Evolutionary conservation across 2,797 vertebrate species (phyloP).

Genomic region (Onychomys arenicola): DNA sequence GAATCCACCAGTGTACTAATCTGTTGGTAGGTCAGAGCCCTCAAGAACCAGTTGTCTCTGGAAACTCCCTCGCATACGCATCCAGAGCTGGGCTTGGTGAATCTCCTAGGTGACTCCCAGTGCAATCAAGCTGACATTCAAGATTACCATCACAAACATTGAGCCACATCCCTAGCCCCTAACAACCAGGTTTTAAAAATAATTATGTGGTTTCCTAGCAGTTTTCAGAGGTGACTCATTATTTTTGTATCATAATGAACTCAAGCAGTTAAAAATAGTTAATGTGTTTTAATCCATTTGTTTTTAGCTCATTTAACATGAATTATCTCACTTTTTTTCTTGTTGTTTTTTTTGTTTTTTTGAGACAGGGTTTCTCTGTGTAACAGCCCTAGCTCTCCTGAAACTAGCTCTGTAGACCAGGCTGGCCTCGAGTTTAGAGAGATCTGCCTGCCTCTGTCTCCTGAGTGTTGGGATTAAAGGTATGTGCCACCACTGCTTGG

Average conservation of each 20-base stretch:
- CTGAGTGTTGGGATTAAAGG: too few relatives aligned
- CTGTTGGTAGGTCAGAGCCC: not conserved
- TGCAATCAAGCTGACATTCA: not conserved
- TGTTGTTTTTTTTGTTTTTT: too few relatives aligned
- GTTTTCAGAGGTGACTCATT: not conserved
- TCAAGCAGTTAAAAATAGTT: not conserved
- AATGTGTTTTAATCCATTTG: slow-evolving; percentile 1
- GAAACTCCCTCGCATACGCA: not conserved
- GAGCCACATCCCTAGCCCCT: not conserved
- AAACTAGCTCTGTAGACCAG: too few relatives aligned
- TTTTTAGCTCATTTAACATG: not conserved
- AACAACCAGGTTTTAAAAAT: not conserved
- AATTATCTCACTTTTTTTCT: not conserved
- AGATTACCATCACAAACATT: not conserved
- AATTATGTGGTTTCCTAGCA: slow-evolving; percentile 11
- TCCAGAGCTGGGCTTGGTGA: not conserved
- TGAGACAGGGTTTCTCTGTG: too few relatives aligned
- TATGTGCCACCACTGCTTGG: too few relatives aligned
- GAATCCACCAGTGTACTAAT: not conserved
- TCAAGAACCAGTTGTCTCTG: not conserved
- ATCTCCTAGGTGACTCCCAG: not conserved
- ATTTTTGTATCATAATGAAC: slow-evolving; percentile 12
- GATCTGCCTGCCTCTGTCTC: too few relatives aligned
- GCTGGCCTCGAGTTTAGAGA: too few relatives aligned
- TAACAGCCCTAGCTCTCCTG: too few relatives aligned